Evolutionary conservation across 2,888 invertebrate species (phyloP).

Genomic region (Polydesmus complanatus): DNA sequence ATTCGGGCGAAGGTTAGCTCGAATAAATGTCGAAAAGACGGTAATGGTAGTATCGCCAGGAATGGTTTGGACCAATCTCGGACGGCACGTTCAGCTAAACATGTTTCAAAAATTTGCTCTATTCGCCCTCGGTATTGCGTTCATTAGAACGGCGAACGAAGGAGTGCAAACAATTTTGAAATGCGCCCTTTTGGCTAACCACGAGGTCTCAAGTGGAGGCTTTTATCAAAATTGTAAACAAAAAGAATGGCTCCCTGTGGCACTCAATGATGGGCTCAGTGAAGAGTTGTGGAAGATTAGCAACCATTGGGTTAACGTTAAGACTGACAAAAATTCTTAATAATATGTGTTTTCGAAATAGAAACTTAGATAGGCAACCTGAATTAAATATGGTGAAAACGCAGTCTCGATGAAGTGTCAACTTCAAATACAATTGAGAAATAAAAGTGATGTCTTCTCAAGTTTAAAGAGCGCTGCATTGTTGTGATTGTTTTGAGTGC

Average conservation of each 20-base stretch:
- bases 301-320: too few relatives aligned
- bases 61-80: conserved; percentile 61
- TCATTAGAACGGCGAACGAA: background rate
- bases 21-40: conserved; percentile 40
- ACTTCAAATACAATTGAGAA: too few relatives aligned
- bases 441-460: too few relatives aligned
- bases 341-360: too few relatives aligned
- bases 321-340: too few relatives aligned
- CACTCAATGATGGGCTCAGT: background rate
- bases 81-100: conserved; percentile 42
- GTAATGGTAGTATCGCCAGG: conserved; percentile 53
- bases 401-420: too few relatives aligned
- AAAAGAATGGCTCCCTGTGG: background rate
- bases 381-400: too few relatives aligned
- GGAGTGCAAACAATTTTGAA: background rate
- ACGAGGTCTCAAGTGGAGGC: background rate
- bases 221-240: background rate
- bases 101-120: background rate
- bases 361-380: too few relatives aligned
- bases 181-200: background rate
- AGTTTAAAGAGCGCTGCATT: too few relatives aligned
- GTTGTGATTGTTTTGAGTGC: too few relatives aligned
- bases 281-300: too few relatives aligned
- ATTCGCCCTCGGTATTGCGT: background rate
- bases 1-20: conserved; percentile 51